A percentile compares a stretch with the other conserved stretches of the same genome.
Evolutionary conservation across 2,888 invertebrate genomes (phyloP).

Genomic region (Dyspetes luteomarginatus): DNA sequence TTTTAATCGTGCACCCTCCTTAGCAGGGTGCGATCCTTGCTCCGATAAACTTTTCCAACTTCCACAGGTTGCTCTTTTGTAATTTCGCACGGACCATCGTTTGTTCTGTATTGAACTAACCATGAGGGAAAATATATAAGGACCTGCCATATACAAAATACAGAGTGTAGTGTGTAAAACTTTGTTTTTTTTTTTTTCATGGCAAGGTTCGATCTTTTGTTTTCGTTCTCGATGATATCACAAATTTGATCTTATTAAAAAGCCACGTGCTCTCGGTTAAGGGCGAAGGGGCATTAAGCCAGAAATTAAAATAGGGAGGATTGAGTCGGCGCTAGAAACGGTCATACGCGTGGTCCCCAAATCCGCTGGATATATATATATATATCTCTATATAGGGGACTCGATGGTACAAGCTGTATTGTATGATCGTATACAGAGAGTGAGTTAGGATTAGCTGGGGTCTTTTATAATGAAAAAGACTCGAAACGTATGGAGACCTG

Average conservation of each 20-base stretch:
- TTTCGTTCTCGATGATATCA: slow-evolving; percentile 43
- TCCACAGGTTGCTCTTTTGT: no score
- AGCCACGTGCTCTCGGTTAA: slow-evolving; percentile 54
- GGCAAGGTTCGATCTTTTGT: background rate
- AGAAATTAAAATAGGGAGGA: slow-evolving; percentile 46
- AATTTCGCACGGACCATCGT: no score
- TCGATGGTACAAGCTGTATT: slow-evolving; percentile 27
- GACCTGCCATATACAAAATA: no score
- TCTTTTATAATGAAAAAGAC: slow-evolving; percentile 51
- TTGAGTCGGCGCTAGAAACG: slow-evolving; percentile 33
- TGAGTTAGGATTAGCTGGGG: slow-evolving; percentile 57
- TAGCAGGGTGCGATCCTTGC: no score
- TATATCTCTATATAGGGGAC: background rate
- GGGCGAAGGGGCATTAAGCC: slow-evolving; percentile 33
- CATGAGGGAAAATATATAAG: no score
- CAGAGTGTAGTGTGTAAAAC: no score
- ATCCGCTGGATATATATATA: slow-evolving; percentile 6
- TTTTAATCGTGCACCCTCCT: no score
- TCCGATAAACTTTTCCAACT: no score
- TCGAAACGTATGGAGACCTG: slow-evolving; percentile 24
- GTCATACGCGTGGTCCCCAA: slow-evolving; percentile 19
- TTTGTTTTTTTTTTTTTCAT: background rate
- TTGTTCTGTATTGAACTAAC: no score
- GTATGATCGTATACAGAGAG: slow-evolving; percentile 24
- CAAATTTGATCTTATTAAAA: slow-evolving; percentile 58